Conservation (phyloP, 2,113 vertebrate species). For the Tyto alba region DNA sequence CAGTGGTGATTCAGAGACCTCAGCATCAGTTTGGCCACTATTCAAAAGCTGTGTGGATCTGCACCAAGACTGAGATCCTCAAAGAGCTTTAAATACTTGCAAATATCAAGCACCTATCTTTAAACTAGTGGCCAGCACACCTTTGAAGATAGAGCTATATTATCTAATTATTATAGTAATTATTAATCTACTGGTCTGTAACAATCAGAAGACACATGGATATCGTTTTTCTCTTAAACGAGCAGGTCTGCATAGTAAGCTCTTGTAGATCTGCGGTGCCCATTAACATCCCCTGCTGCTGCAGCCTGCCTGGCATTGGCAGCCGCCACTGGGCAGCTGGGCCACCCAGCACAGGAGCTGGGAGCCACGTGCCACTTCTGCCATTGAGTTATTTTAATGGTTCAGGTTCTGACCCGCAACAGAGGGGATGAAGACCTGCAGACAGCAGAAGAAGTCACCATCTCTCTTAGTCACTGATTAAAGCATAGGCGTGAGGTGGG, state of each 20-base stretch:
- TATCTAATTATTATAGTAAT: neutral
- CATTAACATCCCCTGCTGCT: rapidly evolving
- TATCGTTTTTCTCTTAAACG: neutral
- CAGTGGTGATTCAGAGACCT: neutral
- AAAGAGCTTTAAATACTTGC: neutral
- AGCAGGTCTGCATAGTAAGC: neutral
- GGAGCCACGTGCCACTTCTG: neutral
- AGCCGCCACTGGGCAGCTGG: rapidly evolving
- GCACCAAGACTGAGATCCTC: neutral
- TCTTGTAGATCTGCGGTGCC: neutral
- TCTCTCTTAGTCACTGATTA: neutral
- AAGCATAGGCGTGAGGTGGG: rapidly evolving
- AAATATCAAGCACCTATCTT: neutral
- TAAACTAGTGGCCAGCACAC: neutral
- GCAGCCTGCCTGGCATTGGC: rapidly evolving
- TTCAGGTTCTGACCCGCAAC: rapidly evolving
- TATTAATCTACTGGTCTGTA: neutral
- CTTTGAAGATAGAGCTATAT: neutral
- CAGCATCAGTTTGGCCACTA: neutral
- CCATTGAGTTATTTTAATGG: rapidly evolving
- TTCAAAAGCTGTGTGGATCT: neutral
- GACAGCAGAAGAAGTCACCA: neutral
- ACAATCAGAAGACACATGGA: neutral
- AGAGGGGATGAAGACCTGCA: neutral
- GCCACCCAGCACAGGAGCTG: neutral